Percentiles rank a stretch among this genome's conserved stretches.
Conservation (phyloP, 2,888 invertebrate species). For the Cerceris ruficornis region DNA sequence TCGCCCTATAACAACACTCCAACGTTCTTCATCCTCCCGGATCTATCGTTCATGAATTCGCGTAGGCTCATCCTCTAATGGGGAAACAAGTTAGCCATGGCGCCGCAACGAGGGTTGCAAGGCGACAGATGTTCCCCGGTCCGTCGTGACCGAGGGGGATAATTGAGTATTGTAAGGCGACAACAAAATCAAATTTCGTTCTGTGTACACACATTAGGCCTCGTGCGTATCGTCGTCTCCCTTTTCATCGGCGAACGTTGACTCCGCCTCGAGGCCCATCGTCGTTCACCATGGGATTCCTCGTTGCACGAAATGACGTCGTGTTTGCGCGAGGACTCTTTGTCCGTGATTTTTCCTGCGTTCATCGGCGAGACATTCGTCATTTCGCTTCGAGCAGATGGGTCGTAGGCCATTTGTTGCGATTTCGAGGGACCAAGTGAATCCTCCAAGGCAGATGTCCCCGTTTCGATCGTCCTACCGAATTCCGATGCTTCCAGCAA, state of each 20-base stretch:
- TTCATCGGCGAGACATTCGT: conserved; percentile 68
- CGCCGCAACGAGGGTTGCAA: conserved; percentile 44
- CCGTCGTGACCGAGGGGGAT: conserved; percentile 64
- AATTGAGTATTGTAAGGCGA: conserved; percentile 80
- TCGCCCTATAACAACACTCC: conserved; percentile 8
- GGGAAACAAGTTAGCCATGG: conserved; percentile 64
- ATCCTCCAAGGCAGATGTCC: conserved; percentile 66
- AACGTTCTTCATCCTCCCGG: conserved; percentile 16
- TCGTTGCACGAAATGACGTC: conserved; percentile 11
- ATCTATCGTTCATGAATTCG: conserved; percentile 65
- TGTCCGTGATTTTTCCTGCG: conserved; percentile 21
- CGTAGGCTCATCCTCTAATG: conserved; percentile 59
- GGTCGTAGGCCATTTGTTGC: conserved; percentile 64
- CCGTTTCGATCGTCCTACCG: conserved; percentile 43
- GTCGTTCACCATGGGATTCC: neutral
- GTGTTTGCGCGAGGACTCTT: conserved; percentile 14
- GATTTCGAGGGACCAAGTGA: conserved; percentile 65
- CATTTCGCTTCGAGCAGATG: conserved; percentile 73
- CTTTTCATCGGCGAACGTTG: conserved; percentile 26
- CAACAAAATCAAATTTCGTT: conserved; percentile 78
- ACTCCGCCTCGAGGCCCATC: neutral
- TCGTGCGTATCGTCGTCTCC: conserved; percentile 23
- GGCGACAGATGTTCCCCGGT: conserved; percentile 67
- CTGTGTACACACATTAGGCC: conserved; percentile 56
- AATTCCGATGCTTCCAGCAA: conserved; percentile 21